Evolutionary conservation across 64 coral and sea anemone genomes (phyloP), one percentile per base, ranked within the genome.

Genomic region (Hydrozoanthus tunicans): DNA sequence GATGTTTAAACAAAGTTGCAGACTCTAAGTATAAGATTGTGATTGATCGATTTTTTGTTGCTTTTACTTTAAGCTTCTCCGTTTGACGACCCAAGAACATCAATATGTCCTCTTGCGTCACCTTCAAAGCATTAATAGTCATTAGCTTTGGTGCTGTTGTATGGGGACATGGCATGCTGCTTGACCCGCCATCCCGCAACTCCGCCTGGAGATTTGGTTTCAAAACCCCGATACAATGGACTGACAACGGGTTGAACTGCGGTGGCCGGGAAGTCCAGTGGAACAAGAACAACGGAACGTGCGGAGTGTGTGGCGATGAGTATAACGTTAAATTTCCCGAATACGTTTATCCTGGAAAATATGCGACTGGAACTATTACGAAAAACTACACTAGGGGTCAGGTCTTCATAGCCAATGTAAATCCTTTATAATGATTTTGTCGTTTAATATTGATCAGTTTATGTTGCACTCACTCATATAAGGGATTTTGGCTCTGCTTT

Each of bases 281-380:
- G 94, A 60, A 57, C 6, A 12, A 4, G 10, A 85, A 91, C 73
- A 78, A 89, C 1, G 94, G 94, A 5, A 80, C 69, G 61, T 96
- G 94, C 56, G 94, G 94, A 3, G 92, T 96, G 1, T 96, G 94
- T 62, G 94, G 94, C 6, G 94, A 96, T 57, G 73, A 73, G 0
- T 96, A 93, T 73, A 53, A 85, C 4, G 74, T 56, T 0, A 43
- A 77, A 26, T 62, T 51, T 15, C 89, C 60, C 4, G 74, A 70
- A 17, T 81, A 91, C 57, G 71, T 91, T 5, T 79, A 89, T 15
- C 92, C 89, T 0, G 90, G 92, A 5, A 10, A 26, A 23, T 94
- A 82, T 56, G 92, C 95, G 3, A 92, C 70, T n/a, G 80, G 66
- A 20, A 74, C 73, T 9, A 92, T 94, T 9, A 93, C 92, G 27